These are phyloP conservation scores for Venusia cambrica DNA, from an alignment of 2,888 invertebrate species.

Conservation along the genomic window DNA sequence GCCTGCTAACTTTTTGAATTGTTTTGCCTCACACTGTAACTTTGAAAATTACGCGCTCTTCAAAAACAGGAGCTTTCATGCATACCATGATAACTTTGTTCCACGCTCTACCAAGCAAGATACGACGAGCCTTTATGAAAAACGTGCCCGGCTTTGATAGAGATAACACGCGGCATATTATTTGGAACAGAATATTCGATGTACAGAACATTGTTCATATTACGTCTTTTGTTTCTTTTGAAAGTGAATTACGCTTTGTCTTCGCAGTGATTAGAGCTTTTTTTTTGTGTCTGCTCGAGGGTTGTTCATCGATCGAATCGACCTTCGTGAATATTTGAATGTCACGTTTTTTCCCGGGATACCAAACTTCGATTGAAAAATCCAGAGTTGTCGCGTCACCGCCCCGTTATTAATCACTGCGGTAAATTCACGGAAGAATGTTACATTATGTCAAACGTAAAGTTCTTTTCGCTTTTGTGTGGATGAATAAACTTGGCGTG, in stretches of 20 bases:
- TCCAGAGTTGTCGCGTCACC: slow-evolving; percentile 43
- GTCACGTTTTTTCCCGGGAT: slow-evolving; percentile 41
- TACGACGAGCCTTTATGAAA: slow-evolving; percentile 16
- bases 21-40: slow-evolving; percentile 25
- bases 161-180: slow-evolving; percentile 6
- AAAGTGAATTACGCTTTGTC: background rate
- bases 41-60: slow-evolving; percentile 12
- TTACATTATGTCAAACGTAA: slow-evolving; percentile 31
- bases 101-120: slow-evolving; percentile 9
- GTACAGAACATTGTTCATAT: too few species aligned
- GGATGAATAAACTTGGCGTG: slow-evolving; percentile 21
- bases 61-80: slow-evolving; percentile 15
- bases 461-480: slow-evolving; percentile 24
- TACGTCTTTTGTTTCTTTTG: background rate
- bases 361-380: slow-evolving; percentile 51
- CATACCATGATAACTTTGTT: slow-evolving; percentile 12
- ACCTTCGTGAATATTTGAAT: slow-evolving; percentile 52
- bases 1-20: slow-evolving; percentile 30
- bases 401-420: slow-evolving; percentile 47
- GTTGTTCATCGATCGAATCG: slow-evolving; percentile 33
- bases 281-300: slow-evolving; percentile 15
- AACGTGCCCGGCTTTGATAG: slow-evolving; percentile 8
- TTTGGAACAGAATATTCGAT: too few species aligned
- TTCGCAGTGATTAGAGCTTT: slow-evolving; percentile 13
- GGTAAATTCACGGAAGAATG: slow-evolving; percentile 35